phyloP scores from a whole-genome alignment of 2,113 vertebrate species.

The Trachemys scripta region DNA sequence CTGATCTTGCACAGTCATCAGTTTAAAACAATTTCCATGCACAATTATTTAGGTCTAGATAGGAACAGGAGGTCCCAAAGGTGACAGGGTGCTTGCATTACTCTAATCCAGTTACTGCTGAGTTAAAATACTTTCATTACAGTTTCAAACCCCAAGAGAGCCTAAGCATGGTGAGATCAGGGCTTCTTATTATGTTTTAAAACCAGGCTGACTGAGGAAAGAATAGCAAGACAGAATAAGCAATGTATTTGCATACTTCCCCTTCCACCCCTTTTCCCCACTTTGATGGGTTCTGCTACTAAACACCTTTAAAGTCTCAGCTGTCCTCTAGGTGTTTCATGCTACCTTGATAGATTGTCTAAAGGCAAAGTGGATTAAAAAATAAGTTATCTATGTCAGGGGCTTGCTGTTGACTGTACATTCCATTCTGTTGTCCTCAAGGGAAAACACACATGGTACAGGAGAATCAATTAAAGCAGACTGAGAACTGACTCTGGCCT shows the following conservation, averaged over 20 bases:
- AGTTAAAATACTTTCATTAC: conserved; percentile 69
- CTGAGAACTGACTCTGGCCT: neutral
- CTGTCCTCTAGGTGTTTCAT: neutral
- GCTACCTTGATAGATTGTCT: neutral
- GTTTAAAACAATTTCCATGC: conserved; percentile 80
- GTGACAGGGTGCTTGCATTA: conserved; percentile 49
- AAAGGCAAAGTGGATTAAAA: neutral
- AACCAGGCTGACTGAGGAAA: conserved; percentile 41
- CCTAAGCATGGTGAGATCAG: conserved; percentile 70
- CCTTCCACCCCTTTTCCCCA: neutral
- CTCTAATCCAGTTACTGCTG: conserved; percentile 67
- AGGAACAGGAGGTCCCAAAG: conserved; percentile 42
- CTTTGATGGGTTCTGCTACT: neutral
- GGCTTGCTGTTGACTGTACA: neutral
- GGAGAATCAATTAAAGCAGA: neutral
- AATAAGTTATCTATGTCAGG: conserved; percentile 11
- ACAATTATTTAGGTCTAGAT: conserved; percentile 64
- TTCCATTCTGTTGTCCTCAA: neutral
- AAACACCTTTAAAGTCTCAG: conserved; percentile 18
- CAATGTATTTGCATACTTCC: neutral
- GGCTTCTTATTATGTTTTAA: conserved; percentile 69
- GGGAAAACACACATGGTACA: neutral
- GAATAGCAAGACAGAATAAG: neutral
- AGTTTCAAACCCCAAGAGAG: conserved; percentile 69
- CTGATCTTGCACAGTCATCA: conserved; percentile 72